Evolutionary conservation across 2,797 vertebrate species (phyloP), one percentile per base, ranked within the genome.

Genomic region (Oreochromis mossambicus): DNA sequence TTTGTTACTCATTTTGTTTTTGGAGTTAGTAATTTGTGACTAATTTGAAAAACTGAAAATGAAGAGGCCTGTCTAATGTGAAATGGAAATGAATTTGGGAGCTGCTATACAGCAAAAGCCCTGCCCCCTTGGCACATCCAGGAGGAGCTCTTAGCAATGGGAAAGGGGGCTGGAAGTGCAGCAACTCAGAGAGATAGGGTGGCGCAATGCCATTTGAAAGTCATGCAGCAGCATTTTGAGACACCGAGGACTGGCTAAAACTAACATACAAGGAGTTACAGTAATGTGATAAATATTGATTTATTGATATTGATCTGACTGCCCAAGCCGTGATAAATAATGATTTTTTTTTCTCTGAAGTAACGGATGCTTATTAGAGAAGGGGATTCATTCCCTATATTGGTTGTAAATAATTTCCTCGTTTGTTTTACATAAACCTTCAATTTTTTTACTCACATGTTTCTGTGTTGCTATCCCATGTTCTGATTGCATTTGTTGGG

Each of bases 1-100:
- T 0, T 7, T 0, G 12, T 15, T 1, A 21, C n/a, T 68, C 63
- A 3, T 0, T 43, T 7, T 41, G 36, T 43, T 68, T 68, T 68
- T 43, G 21, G 63, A 43, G 38, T 43, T 24, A 43, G 12, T 17
- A 26, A 24, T 46, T 70, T 70, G n/a, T 26, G 3, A 24, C 24
- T 24, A 24, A 24, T 24, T 24, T 24, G 24, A 24, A 24, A 24
- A 24, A 24, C 24, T 24, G 24, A 24, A 24, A 70, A 58, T 78
- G 1, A 86, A 36, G n/a, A 46, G 7, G 38, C 79, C n/a, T 29
- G 56, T 79, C 34, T 43, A 80, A 77, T 15, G 19, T 48, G 6
- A 46, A 73, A 46, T 73, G 66, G 3, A 43, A 43, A 70, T 26
- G 38, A 68, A 38, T 14, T 68, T n/a, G 34, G 11, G 5, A 68